A percentile compares a stretch with the other conserved stretches of the same genome.
Conservation (phyloP, 2,888 invertebrate species). For the Metopia argyrocephala region DNA sequence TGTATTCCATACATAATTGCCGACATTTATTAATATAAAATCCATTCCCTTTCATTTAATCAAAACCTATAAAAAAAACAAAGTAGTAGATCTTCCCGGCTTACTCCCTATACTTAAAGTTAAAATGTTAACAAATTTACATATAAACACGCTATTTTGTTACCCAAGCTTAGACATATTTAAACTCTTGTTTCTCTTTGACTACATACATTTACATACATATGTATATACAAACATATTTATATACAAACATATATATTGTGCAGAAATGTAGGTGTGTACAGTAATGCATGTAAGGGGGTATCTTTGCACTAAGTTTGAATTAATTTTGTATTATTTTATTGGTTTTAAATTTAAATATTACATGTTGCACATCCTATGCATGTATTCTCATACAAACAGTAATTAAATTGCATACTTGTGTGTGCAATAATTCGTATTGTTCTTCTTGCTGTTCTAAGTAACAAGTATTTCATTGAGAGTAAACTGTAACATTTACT, state of each 20-base stretch:
- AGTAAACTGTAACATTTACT: conserved; percentile 18
- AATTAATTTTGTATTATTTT: conserved; percentile 34
- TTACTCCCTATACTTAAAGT: not conserved
- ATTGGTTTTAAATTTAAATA: conserved; percentile 3
- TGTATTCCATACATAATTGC: too few species aligned
- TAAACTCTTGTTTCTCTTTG: too few species aligned
- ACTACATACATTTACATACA: too few species aligned
- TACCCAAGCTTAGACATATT: too few species aligned
- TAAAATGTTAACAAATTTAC: not conserved
- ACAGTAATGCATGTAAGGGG: not conserved
- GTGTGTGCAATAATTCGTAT: not conserved
- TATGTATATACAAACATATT: not conserved
- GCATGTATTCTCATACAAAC: not conserved
- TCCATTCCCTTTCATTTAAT: too few species aligned
- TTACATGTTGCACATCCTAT: not conserved
- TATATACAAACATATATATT: not conserved
- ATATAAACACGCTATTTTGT: not conserved
- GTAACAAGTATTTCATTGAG: conserved; percentile 22
- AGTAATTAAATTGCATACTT: not conserved
- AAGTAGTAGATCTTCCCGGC: too few species aligned
- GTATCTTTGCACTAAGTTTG: conserved; percentile 4
- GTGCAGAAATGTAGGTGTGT: not conserved
- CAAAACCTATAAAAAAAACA: not conserved
- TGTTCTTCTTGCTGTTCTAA: conserved; percentile 14
- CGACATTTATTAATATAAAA: too few species aligned